These are phyloP conservation scores for Drosophila kikkawai DNA, from an alignment of 1,140 invertebrate genomes.

Conservation along the genomic window DNA sequence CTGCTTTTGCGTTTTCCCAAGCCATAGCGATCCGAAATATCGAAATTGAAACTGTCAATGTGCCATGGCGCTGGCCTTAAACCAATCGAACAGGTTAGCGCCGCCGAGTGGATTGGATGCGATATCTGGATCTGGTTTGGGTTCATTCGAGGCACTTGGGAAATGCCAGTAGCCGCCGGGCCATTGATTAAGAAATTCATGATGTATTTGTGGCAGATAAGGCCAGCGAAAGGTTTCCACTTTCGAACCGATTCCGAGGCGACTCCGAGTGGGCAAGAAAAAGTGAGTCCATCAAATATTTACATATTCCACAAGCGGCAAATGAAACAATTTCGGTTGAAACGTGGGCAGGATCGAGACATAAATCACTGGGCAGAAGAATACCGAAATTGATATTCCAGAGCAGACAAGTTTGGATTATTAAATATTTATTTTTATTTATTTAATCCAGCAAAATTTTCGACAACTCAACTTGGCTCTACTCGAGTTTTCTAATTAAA, in stretches of 20 bases:
- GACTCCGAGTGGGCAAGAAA: conserved; percentile 27
- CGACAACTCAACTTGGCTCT: not conserved
- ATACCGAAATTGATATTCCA: conserved; percentile 14
- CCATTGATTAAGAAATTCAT: conserved; percentile 75
- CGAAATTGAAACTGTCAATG: conserved; percentile 71
- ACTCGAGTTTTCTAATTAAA: conserved; percentile 20
- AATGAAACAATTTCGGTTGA: conserved; percentile 29
- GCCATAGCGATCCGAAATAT: conserved; percentile 55
- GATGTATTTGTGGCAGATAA: conserved; percentile 74
- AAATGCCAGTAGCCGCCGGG: conserved; percentile 70
- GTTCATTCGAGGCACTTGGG: conserved; percentile 57
- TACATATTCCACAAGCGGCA: conserved; percentile 38
- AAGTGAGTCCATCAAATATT: conserved; percentile 49
- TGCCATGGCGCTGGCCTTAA: conserved; percentile 19
- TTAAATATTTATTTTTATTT: conserved; percentile 42
- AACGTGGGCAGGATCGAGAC: conserved; percentile 43
- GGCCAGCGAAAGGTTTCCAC: conserved; percentile 58
- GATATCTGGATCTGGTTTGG: conserved; percentile 54
- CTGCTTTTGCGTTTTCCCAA: conserved; percentile 52
- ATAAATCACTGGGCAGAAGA: conserved; percentile 22
- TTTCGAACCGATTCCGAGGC: conserved; percentile 17
- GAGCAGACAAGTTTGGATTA: conserved; percentile 5
- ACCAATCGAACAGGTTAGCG: conserved; percentile 57
- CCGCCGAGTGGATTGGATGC: conserved; percentile 22
- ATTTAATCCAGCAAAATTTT: conserved; percentile 18